Evolutionary conservation across 1,140 invertebrate genomes (phyloP).

Genomic region (Idris sp.): DNA sequence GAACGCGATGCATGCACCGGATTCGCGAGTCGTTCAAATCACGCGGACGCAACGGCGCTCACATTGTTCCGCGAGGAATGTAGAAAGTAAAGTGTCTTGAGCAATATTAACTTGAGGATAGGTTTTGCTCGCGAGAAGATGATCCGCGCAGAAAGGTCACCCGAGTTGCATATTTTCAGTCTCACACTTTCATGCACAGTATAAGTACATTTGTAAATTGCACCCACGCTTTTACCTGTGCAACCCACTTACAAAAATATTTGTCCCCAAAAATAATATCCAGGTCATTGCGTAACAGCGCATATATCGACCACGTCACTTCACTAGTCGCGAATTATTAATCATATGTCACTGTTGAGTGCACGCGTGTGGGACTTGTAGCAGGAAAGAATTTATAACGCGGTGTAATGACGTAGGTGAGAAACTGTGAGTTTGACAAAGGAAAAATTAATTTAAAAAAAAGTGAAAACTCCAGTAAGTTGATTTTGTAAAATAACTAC

Average conservation of each 20-base stretch:
- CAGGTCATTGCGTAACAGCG: conserved; percentile 25
- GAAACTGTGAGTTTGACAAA: too few species aligned
- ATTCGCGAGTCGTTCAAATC: conserved; percentile 42
- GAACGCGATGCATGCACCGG: conserved; percentile 26
- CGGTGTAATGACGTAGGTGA: conserved; percentile 32
- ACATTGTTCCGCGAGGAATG: conserved; percentile 76
- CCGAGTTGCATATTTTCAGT: conserved; percentile 42
- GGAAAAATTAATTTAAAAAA: too few species aligned
- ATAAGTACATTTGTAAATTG: too few species aligned
- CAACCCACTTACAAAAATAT: conserved; percentile 52
- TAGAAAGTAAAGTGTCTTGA: conserved; percentile 78
- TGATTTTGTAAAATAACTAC: too few species aligned
- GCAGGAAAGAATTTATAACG: conserved; percentile 15
- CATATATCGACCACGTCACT: conserved; percentile 9
- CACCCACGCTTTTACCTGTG: conserved; percentile 37
- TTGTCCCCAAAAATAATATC: conserved; percentile 36
- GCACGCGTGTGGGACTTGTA: conserved; percentile 24
- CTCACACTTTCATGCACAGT: conserved; percentile 36
- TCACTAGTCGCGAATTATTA: conserved; percentile 32
- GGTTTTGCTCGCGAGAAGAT: conserved; percentile 65
- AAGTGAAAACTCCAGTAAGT: too few species aligned
- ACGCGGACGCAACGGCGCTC: conserved; percentile 68
- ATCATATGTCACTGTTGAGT: conserved; percentile 29
- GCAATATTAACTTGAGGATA: conserved; percentile 70
- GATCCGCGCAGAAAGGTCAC: conserved; percentile 57